Evolutionary conservation across 2,113 vertebrate genomes (phyloP).

Genomic region (Leptocoma aspasia): DNA sequence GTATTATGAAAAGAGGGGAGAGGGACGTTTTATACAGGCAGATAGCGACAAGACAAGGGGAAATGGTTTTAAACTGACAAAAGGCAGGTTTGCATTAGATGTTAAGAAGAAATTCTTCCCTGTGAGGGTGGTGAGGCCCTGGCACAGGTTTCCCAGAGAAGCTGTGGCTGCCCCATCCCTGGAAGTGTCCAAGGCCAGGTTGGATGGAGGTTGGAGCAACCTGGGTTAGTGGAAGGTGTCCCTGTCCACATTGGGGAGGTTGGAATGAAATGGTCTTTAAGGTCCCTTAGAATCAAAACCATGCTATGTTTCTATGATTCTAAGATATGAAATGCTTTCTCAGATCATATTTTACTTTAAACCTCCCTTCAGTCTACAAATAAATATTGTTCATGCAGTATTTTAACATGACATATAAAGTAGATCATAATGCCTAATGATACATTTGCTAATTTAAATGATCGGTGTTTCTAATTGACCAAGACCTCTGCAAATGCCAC

Average conservation of each 20-base stretch:
- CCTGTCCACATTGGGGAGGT: fast-evolving
- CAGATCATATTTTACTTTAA: not conserved
- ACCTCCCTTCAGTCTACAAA: not conserved
- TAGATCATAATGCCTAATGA: fast-evolving
- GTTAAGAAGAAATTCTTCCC: not conserved
- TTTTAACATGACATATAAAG: not conserved
- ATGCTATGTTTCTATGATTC: not conserved
- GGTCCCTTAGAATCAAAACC: not conserved
- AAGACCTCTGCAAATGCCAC: not conserved
- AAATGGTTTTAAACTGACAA: not conserved
- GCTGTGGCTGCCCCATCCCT: not conserved
- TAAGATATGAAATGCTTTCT: not conserved
- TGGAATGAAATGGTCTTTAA: not conserved
- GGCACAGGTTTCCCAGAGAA: not conserved
- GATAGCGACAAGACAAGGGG: not conserved
- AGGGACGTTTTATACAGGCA: not conserved
- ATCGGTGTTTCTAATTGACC: not conserved
- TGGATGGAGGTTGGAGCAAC: not conserved
- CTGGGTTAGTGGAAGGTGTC: not conserved
- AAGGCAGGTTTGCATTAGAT: not conserved
- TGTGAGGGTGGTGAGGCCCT: fast-evolving
- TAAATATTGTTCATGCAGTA: not conserved
- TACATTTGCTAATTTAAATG: not conserved
- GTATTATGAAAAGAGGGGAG: not conserved
- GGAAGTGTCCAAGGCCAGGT: fast-evolving